Evolutionary conservation across 2,113 vertebrate genomes (phyloP), one percentile per base, ranked within the genome.

Genomic region (Marmota flaviventris): DNA sequence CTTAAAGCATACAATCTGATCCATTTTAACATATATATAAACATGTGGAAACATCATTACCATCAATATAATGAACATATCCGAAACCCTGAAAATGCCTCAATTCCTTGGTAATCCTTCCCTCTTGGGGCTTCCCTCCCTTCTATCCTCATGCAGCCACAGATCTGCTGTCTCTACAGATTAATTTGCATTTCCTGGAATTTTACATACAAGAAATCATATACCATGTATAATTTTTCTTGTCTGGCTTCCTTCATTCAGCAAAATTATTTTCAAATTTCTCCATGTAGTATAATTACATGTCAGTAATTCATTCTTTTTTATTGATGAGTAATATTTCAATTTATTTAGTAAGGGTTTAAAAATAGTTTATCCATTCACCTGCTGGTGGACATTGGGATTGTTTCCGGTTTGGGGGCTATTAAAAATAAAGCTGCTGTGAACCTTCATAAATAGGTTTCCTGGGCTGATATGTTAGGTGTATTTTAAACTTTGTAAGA

Each of bases 361-460:
- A 76, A 89, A 56, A 45, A 78, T 29, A 85, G 3, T 69, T 92
- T 51, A 27, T 61, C 42, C 72, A 72, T 53, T 51, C 45, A 73
- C 67, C 29, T 42, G 11, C 58, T 65, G 42, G 10, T 58, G 56
- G 56, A 24, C 56, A 58, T 58, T 58, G 22, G 56, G 56, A 58
- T 58, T 58, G 18, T 6, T 58, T 22, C 56, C 34, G 39, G 48
- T 75, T 56, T 82, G 83, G 22, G 22, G 12, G 17, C 37, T 87
- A 14, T 89, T 89, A 32, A 53, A 89, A 92, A 73, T 89, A 85
- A 81, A 90, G 29, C 69, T 93, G 13, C 82, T 73, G 48, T n/a
- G 45, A 69, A 75, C 14, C 75, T 48, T 69, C 32, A 69, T 73
- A 48, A 65, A 27, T 81, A 89, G 53, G 29, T 92, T 75, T 89